Evolutionary conservation across 2,113 vertebrate genomes (phyloP).

Genomic region (Leucopsar rothschildi): DNA sequence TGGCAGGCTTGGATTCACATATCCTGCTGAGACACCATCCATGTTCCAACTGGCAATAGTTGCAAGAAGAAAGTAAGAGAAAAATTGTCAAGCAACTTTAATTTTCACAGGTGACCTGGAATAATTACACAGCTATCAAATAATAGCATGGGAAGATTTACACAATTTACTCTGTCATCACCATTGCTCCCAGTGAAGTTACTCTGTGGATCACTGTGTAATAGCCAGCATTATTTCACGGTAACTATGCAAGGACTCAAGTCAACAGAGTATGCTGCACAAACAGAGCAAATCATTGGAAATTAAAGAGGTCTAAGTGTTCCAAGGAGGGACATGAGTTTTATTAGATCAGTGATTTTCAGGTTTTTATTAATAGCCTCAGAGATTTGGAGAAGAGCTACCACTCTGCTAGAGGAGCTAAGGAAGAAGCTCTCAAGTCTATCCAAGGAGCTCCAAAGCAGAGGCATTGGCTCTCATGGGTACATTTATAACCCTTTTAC

Average conservation of each 20-base stretch:
- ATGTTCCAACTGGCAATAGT: background rate
- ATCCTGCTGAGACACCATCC: background rate
- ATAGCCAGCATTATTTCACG: constrained; percentile 63
- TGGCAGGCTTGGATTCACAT: background rate
- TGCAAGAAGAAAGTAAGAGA: constrained; percentile 6
- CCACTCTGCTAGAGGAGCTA: background rate
- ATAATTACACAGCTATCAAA: constrained; percentile 50
- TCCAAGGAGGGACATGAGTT: constrained; percentile 4
- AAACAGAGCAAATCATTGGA: constrained; percentile 36
- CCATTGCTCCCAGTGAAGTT: constrained; percentile 38
- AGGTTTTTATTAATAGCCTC: background rate
- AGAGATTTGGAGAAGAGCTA: background rate
- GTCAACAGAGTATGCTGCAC: constrained; percentile 7
- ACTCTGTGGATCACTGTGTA: constrained; percentile 61
- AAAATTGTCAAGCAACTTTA: constrained; percentile 21
- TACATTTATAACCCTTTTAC: background rate
- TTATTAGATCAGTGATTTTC: background rate
- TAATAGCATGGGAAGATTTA: constrained; percentile 44
- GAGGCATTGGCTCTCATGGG: background rate
- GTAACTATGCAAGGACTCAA: constrained; percentile 40
- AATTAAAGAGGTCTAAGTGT: background rate
- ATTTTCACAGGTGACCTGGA: constrained; percentile 49
- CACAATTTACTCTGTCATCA: constrained; percentile 51
- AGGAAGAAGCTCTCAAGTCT: background rate
- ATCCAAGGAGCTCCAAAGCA: background rate